Evolutionary conservation across 1,140 invertebrate genomes (phyloP), one percentile per base, ranked within the genome.

Genomic region (Laupala kohalensis): DNA sequence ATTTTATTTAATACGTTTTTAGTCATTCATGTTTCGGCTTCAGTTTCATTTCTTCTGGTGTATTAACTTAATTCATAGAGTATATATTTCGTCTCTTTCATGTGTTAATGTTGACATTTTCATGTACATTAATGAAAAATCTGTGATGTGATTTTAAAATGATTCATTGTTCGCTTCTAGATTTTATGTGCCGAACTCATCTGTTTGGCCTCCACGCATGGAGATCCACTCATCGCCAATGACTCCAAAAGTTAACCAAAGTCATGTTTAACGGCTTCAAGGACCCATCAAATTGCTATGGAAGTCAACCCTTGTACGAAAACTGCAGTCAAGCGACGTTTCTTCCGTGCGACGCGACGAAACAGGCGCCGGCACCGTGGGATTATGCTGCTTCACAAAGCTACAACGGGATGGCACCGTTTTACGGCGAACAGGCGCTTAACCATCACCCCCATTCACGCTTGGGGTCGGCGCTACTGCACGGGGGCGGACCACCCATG

Each of bases 201-300:
- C n/a, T n/a, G n/a, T n/a, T n/a, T n/a, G n/a, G n/a, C 37, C 9
- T 53, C 1, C 37, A 53, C 37, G 37, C 37, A 53, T 53, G 37
- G 37, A 19, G 37, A 53, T 19, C 37, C 9, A 13, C 37, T 53
- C 37, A 53, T 53, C 37, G 4, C 37, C 9, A 53, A 53, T 53
- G 37, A 53, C 37, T 53, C 4, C 1, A 53, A 9, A 13, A 19
- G 37, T 53, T 13, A 53, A 9, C 19, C 37, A 53, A 19, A 71
- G 64, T 15, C 70, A 71, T 71, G 70, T 71, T 71, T 26, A 66
- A 64, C 64, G 63, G 63, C 27, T 71, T 63, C 63, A 71, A 71
- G 24, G 70, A 71, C 29, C 30, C 37, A 24, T 28, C 70, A n/a
- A 27, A 63, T 23, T 71, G 63, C 26, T 71, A 71, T 66, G 29